Evolutionary conservation across 1,140 invertebrate genomes (phyloP).

Genomic region (Calliopsis andreniformis): DNA sequence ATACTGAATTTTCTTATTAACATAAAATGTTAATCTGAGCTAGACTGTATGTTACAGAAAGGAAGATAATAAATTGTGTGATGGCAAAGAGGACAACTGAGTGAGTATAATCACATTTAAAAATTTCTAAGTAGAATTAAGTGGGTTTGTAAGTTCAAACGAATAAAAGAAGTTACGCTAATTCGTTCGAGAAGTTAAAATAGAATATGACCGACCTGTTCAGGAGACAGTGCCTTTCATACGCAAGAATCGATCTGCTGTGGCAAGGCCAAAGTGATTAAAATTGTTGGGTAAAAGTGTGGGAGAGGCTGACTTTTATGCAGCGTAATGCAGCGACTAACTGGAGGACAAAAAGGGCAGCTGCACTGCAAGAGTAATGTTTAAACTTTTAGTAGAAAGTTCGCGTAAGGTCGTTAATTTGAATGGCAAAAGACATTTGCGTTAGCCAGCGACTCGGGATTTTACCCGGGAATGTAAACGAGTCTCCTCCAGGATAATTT

Average conservation of each 20-base stretch:
- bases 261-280: background rate
- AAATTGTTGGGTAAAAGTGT: background rate
- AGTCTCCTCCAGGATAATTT: background rate
- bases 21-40: no score
- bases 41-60: no score
- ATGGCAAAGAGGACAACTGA: no score
- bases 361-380: background rate
- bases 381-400: background rate
- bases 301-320: background rate
- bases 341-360: background rate
- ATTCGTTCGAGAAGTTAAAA: no score
- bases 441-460: background rate
- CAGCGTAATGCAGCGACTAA: background rate
- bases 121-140: no score
- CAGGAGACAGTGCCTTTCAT: background rate
- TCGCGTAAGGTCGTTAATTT: slow-evolving; percentile 1
- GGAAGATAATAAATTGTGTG: no score
- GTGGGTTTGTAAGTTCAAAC: no score
- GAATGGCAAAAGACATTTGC: slow-evolving; percentile 5
- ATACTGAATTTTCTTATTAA: no score
- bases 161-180: no score
- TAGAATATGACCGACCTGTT: no score
- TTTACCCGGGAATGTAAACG: background rate
- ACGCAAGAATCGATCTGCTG: background rate
- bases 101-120: no score